These are phyloP conservation scores for Drosophila diplacantha DNA, from an alignment of 2,888 invertebrate genomes.

Conservation along the genomic window DNA sequence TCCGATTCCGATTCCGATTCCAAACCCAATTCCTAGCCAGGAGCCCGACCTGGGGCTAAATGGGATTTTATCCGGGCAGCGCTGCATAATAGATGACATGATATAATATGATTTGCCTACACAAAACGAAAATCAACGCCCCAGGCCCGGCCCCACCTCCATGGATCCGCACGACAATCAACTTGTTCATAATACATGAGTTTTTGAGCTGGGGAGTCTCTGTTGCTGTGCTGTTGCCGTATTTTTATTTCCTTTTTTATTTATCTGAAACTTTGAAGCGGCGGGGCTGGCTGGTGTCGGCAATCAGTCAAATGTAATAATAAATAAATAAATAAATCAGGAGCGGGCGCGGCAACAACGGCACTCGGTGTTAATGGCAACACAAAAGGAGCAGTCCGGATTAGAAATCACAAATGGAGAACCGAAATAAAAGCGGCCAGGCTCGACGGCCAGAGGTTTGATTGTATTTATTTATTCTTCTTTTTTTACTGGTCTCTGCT, in stretches of 20 bases:
- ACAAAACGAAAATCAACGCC: constrained; percentile 55
- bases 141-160: not conserved
- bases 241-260: constrained; percentile 4
- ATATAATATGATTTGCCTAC: constrained; percentile 66
- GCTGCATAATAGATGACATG: constrained; percentile 60
- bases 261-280: constrained; percentile 3
- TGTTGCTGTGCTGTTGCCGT: not conserved
- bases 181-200: constrained; percentile 64
- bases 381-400: constrained; percentile 29
- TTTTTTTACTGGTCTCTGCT: not conserved
- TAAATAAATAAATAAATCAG: constrained; percentile 63
- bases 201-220: constrained; percentile 14
- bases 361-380: constrained; percentile 35
- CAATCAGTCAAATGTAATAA: constrained; percentile 66
- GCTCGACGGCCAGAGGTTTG: not conserved
- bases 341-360: constrained; percentile 29
- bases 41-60: constrained; percentile 32
- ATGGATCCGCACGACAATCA: constrained; percentile 61
- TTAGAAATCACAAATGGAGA: constrained; percentile 32
- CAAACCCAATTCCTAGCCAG: constrained; percentile 5
- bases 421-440: constrained; percentile 14
- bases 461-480: constrained; percentile 4
- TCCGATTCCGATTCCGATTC: not conserved
- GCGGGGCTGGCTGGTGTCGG: constrained; percentile 26
- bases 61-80: constrained; percentile 47